phyloP scores from a whole-genome alignment of 2,797 vertebrate genomes.

The Melanotaenia boesemani region DNA sequence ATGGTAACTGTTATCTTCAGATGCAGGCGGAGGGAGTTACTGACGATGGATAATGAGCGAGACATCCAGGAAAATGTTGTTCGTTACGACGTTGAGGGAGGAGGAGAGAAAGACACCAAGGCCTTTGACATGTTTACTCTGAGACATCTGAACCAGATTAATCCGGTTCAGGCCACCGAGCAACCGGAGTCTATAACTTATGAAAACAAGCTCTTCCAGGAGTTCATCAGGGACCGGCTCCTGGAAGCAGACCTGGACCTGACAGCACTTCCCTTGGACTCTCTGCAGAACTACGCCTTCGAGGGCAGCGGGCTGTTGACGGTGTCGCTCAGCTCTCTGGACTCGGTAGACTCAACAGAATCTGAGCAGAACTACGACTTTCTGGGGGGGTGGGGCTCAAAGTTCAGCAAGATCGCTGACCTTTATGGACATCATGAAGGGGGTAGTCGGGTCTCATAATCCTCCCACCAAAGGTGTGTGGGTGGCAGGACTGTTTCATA shows the following conservation, averaged over 20 bases:
- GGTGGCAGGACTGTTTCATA: background rate
- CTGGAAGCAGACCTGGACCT: conserved; percentile 89
- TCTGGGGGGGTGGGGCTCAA: conserved; percentile 91
- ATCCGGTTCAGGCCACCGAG: fast-evolving
- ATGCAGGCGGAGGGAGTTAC: conserved; percentile 9
- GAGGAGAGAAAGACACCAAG: conserved; percentile 93
- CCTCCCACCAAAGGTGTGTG: background rate
- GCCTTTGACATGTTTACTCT: conserved; percentile 92
- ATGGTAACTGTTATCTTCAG: conserved; percentile 25
- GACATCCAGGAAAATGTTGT: conserved; percentile 93
- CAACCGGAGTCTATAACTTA: background rate
- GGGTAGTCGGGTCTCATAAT: background rate
- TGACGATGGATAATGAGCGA: conserved; percentile 2
- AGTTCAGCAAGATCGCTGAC: conserved; percentile 90
- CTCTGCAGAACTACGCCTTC: conserved; percentile 91
- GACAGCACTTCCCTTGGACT: conserved; percentile 88
- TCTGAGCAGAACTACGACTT: conserved; percentile 90
- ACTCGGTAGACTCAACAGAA: conserved; percentile 4
- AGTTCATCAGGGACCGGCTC: conserved; percentile 85
- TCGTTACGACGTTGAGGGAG: conserved; percentile 91
- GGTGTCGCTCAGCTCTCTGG: conserved; percentile 87
- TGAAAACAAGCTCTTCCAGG: conserved; percentile 10
- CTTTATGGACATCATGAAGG: conserved; percentile 59
- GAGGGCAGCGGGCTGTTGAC: conserved; percentile 89
- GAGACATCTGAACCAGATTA: conserved; percentile 73